phyloP scores from a whole-genome alignment of 2,888 invertebrate genomes.

The Phania funesta region DNA sequence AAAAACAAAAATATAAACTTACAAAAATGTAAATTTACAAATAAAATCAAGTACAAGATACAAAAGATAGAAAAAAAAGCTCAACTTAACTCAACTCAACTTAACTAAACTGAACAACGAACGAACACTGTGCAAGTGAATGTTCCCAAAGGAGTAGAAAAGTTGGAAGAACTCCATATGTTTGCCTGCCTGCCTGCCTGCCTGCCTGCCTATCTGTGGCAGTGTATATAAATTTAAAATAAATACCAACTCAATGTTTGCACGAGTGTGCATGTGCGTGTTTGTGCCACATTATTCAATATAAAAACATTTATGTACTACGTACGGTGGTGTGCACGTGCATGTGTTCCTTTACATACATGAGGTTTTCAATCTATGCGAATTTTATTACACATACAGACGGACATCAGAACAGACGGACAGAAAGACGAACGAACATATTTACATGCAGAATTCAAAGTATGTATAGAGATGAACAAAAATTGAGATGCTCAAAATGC shows the following conservation, averaged over 20 bases:
- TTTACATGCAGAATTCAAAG: background rate
- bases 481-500: slow-evolving; percentile 36
- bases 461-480: background rate
- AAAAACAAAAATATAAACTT: slow-evolving; percentile 21
- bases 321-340: background rate
- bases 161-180: slow-evolving; percentile 8
- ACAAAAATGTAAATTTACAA: slow-evolving; percentile 33
- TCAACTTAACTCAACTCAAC: too few relatives aligned
- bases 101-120: too few relatives aligned
- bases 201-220: slow-evolving; percentile 4
- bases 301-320: slow-evolving; percentile 23
- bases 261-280: slow-evolving; percentile 11
- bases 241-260: slow-evolving; percentile 40
- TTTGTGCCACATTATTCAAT: slow-evolving; percentile 33
- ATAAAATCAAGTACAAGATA: slow-evolving; percentile 39
- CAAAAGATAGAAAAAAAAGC: background rate
- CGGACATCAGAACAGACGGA: background rate
- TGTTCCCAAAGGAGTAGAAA: too few relatives aligned
- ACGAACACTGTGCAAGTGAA: too few relatives aligned
- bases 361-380: slow-evolving; percentile 30
- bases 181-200: background rate
- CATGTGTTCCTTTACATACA: background rate
- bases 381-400: slow-evolving; percentile 7
- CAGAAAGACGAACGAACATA: background rate
- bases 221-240: slow-evolving; percentile 33